Percentiles rank a stretch among this genome's conserved stretches.
These are phyloP conservation scores for Zygaena filipendulae DNA, from an alignment of 2,888 invertebrate species.

Conservation along the genomic window DNA sequence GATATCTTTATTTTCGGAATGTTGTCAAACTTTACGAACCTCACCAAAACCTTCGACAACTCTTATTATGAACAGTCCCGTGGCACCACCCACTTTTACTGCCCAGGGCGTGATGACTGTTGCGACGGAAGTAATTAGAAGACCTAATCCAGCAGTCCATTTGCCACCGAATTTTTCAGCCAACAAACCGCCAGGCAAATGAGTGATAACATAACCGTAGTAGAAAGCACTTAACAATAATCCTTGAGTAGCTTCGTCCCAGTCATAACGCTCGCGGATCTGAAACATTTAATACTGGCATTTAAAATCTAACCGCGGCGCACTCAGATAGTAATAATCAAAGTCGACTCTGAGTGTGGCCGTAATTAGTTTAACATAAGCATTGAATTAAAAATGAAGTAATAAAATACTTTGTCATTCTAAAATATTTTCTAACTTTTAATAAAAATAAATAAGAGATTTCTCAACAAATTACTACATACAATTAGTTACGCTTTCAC, in stretches of 20 bases:
- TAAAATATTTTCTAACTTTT: no score
- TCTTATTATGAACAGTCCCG: slow-evolving; percentile 64
- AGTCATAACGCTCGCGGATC: slow-evolving; percentile 65
- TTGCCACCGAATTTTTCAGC: slow-evolving; percentile 88
- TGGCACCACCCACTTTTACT: slow-evolving; percentile 65
- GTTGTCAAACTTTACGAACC: slow-evolving; percentile 52
- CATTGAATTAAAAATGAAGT: no score
- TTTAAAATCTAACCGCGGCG: no score
- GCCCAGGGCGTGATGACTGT: slow-evolving; percentile 81
- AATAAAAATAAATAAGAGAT: no score
- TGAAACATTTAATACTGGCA: slow-evolving; percentile 17
- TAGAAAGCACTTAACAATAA: slow-evolving; percentile 83
- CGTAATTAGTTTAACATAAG: no score
- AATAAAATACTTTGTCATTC: no score
- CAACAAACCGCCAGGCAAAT: slow-evolving; percentile 83
- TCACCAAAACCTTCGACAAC: slow-evolving; percentile 71
- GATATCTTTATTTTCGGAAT: no score
- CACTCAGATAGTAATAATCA: no score
- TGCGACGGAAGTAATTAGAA: slow-evolving; percentile 80
- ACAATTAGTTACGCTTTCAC: no score
- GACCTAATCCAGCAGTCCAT: slow-evolving; percentile 81
- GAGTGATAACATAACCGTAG: slow-evolving; percentile 85
- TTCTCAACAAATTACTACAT: no score
- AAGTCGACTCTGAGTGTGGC: no score
- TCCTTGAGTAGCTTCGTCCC: slow-evolving; percentile 78